Evolutionary conservation across 2,888 invertebrate species (phyloP).

Genomic region (Margaritifera margaritifera): DNA sequence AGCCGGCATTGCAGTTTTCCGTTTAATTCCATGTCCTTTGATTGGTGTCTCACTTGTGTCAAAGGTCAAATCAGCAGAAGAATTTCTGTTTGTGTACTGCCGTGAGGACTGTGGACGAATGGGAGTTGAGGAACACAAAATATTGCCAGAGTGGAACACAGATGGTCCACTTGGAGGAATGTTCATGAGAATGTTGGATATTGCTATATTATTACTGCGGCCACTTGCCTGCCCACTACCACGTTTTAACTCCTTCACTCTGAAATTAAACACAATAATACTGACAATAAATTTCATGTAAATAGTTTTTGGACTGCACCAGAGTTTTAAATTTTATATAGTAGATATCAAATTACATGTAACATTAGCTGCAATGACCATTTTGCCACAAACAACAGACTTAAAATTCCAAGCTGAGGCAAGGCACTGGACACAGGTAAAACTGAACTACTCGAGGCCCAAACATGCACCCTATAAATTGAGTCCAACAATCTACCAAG

Average conservation of each 20-base stretch:
- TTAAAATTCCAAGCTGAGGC: too few relatives aligned
- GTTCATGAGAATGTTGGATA: constrained; percentile 59
- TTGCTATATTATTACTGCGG: constrained; percentile 46
- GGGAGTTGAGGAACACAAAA: constrained; percentile 64
- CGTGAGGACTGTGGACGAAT: constrained; percentile 45
- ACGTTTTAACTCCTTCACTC: constrained; percentile 61
- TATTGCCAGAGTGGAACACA: constrained; percentile 62
- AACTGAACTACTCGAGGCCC: too few relatives aligned
- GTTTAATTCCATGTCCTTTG: constrained; percentile 54
- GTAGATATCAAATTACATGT: too few relatives aligned
- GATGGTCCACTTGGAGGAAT: constrained; percentile 62
- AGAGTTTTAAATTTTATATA: too few relatives aligned
- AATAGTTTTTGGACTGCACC: too few relatives aligned
- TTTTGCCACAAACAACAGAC: too few relatives aligned
- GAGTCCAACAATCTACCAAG: too few relatives aligned
- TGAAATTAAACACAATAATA: constrained; percentile 22
- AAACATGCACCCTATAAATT: too few relatives aligned
- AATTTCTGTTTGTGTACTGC: constrained; percentile 34
- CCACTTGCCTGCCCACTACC: constrained; percentile 36
- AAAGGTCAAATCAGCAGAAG: constrained; percentile 39
- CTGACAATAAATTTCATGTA: too few relatives aligned
- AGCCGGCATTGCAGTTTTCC: constrained; percentile 35
- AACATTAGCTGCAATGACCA: too few relatives aligned
- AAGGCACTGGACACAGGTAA: too few relatives aligned
- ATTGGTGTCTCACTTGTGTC: constrained; percentile 63